Conservation (phyloP, 1,140 invertebrate genomes). For the Cyphomyrmex costatus region DNA sequence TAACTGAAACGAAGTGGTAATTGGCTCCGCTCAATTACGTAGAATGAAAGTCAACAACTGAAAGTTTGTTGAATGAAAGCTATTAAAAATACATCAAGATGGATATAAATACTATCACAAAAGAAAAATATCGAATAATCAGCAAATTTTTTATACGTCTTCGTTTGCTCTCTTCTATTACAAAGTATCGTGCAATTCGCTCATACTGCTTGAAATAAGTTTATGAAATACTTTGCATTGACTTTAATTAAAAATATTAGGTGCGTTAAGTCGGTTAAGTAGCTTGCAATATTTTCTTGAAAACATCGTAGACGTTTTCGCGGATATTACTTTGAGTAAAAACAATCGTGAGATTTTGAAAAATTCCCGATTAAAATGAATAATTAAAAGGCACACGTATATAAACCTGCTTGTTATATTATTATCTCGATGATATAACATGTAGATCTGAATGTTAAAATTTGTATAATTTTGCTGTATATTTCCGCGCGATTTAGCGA, state of each 20-base stretch:
- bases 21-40: background rate
- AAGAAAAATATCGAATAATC: slow-evolving; percentile 13
- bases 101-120: background rate
- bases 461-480: background rate
- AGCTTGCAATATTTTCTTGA: background rate
- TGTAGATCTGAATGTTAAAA: slow-evolving; percentile 11
- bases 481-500: slow-evolving; percentile 24
- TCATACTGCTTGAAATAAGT: background rate
- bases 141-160: background rate
- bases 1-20: slow-evolving; percentile 4
- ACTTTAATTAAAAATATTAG: background rate
- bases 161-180: background rate
- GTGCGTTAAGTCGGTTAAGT: background rate
- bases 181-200: background rate
- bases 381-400: slow-evolving; percentile 2
- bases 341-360: background rate
- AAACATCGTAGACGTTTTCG: background rate
- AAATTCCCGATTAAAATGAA: background rate
- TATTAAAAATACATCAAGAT: slow-evolving; percentile 39
- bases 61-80: slow-evolving; percentile 21
- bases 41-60: slow-evolving; percentile 19
- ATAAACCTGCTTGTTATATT: background rate
- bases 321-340: background rate
- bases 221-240: background rate
- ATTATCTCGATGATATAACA: slow-evolving; percentile 13